Percentiles rank a stretch among this genome's conserved stretches.
Evolutionary conservation across 2,797 vertebrate species (phyloP).

Genomic region (Gobionotothen gibberifrons): DNA sequence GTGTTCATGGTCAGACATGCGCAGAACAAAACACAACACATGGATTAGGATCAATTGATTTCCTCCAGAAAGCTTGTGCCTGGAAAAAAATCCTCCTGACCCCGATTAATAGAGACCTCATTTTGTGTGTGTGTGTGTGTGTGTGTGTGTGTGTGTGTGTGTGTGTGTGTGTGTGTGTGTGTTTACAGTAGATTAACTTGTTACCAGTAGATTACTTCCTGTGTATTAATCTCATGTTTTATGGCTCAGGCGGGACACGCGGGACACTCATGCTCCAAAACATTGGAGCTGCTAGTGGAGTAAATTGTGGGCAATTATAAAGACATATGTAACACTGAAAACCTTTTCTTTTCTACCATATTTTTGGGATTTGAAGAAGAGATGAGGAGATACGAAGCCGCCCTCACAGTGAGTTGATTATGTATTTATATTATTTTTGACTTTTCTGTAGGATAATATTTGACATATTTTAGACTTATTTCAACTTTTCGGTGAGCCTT

Average conservation of each 20-base stretch:
- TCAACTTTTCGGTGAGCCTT: too few species aligned
- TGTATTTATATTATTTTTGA: too few species aligned
- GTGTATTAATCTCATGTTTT: constrained; percentile 32
- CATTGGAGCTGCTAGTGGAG: too few species aligned
- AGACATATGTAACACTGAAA: background rate
- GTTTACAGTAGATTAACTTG: constrained; percentile 28
- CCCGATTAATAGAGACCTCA: too few species aligned
- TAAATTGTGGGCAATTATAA: background rate
- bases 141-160: constrained; percentile 15
- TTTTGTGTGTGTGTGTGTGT: constrained; percentile 2
- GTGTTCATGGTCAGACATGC: constrained; percentile 31
- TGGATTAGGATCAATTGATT: constrained; percentile 48
- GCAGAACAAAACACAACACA: constrained; percentile 11
- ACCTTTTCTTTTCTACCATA: too few species aligned
- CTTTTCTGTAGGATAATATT: too few species aligned
- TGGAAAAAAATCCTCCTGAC: constrained; percentile 6
- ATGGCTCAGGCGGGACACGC: too few species aligned
- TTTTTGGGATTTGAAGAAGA: background rate
- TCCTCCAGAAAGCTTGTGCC: constrained; percentile 16
- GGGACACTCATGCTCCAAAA: accelerated
- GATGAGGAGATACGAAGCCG: background rate
- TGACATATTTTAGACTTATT: too few species aligned
- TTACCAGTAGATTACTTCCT: constrained; percentile 15
- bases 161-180: constrained; percentile 23
- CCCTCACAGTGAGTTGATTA: background rate